phyloP scores from a whole-genome alignment of 2,888 invertebrate genomes.

The Ophion slaviceki region DNA sequence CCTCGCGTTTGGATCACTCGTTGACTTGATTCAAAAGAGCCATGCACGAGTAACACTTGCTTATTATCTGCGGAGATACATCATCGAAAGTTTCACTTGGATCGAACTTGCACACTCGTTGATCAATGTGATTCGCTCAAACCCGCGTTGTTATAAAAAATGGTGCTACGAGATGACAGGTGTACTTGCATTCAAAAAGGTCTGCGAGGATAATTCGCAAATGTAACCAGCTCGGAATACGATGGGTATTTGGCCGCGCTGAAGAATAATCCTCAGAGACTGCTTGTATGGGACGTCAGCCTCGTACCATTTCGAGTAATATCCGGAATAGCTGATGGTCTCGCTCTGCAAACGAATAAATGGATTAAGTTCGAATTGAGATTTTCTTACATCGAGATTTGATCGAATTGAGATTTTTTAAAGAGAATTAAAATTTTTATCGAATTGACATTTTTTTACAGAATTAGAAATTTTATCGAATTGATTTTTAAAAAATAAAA shows the following conservation, averaged over 20 bases:
- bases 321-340: slow-evolving; percentile 56
- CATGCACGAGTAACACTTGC: slow-evolving; percentile 66
- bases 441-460: too few relatives aligned
- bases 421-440: too few relatives aligned
- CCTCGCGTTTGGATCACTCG: slow-evolving; percentile 34
- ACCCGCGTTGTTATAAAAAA: neutral
- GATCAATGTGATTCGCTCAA: neutral
- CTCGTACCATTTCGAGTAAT: slow-evolving; percentile 61
- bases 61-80: slow-evolving; percentile 61
- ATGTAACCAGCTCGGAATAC: slow-evolving; percentile 63
- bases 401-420: neutral
- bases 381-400: neutral
- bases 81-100: neutral
- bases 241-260: slow-evolving; percentile 62
- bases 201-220: slow-evolving; percentile 63
- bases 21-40: slow-evolving; percentile 63
- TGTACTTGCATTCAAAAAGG: slow-evolving; percentile 63
- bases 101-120: neutral
- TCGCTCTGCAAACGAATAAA: slow-evolving; percentile 41
- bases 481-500: too few relatives aligned
- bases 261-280: slow-evolving; percentile 57
- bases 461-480: too few relatives aligned
- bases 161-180: neutral
- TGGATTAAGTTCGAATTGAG: neutral
- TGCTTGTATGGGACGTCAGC: slow-evolving; percentile 58